Conservation (phyloP, 2,888 invertebrate species). For the Ischnura elegans region DNA sequence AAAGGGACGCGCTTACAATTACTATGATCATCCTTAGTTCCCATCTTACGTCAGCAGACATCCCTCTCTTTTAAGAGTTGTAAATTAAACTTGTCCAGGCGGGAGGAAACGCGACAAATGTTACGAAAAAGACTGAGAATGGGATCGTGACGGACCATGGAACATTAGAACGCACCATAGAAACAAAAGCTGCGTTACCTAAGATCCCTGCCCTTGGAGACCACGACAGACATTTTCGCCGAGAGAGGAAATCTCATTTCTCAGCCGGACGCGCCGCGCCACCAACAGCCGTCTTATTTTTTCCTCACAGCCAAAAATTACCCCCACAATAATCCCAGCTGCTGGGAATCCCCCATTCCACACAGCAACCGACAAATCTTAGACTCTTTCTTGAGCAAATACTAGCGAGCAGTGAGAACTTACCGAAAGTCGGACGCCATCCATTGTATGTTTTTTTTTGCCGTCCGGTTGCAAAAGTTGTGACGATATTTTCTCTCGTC, state of each 20-base stretch:
- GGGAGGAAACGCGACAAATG: too few species aligned
- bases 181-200: background rate
- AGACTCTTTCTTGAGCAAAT: conserved; percentile 2
- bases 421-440: background rate
- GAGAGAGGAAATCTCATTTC: background rate
- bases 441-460: background rate
- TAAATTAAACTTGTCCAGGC: too few species aligned
- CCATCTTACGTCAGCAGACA: too few species aligned
- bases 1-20: too few species aligned
- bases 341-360: background rate
- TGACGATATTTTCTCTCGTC: background rate
- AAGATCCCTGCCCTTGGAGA: background rate
- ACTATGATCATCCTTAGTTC: too few species aligned
- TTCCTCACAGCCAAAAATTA: background rate
- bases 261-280: background rate
- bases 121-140: background rate
- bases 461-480: background rate
- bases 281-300: background rate
- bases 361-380: background rate
- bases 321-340: background rate
- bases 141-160: background rate
- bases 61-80: too few species aligned
- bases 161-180: background rate
- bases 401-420: background rate
- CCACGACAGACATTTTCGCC: background rate